These are phyloP conservation scores for Jacana jacana DNA, from an alignment of 2,113 vertebrate species.

Conservation along the genomic window DNA sequence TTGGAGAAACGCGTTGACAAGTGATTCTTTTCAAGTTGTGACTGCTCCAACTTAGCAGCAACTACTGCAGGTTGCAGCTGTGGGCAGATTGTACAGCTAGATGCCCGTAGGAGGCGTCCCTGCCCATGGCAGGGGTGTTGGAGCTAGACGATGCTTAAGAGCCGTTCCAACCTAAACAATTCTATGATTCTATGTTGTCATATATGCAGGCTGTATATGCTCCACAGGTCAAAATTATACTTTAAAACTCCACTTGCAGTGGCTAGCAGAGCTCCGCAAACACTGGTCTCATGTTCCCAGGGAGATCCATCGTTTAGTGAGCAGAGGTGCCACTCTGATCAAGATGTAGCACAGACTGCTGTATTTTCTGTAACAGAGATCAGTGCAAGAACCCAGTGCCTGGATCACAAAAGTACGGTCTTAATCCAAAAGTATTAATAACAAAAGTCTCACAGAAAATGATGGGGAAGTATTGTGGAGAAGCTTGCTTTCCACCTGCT, in stretches of 20 bases:
- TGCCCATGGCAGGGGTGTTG: not conserved
- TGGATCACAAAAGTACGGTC: not conserved
- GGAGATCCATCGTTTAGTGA: not conserved
- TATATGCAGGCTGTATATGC: fast-evolving
- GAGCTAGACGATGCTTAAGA: not conserved
- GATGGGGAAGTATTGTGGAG: not conserved
- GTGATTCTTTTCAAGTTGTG: not conserved
- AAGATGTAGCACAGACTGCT: not conserved
- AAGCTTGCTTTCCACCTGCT: not conserved
- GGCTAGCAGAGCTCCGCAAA: not conserved
- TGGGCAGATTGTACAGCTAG: not conserved
- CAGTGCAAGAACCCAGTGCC: not conserved
- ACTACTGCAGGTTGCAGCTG: not conserved
- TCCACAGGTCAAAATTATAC: not conserved
- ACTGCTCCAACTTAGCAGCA: not conserved
- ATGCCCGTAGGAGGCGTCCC: too few species aligned
- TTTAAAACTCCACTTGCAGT: not conserved
- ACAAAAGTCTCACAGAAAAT: not conserved
- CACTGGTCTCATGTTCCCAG: not conserved
- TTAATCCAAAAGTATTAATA: not conserved
- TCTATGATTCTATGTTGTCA: not conserved
- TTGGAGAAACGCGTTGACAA: not conserved
- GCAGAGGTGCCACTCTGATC: not conserved
- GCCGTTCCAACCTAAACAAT: not conserved
- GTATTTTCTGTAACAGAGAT: not conserved